Percentiles rank a stretch among this genome's conserved stretches.
Evolutionary conservation across 2,888 invertebrate genomes (phyloP).

Genomic region (Ichneumoninae sp.): DNA sequence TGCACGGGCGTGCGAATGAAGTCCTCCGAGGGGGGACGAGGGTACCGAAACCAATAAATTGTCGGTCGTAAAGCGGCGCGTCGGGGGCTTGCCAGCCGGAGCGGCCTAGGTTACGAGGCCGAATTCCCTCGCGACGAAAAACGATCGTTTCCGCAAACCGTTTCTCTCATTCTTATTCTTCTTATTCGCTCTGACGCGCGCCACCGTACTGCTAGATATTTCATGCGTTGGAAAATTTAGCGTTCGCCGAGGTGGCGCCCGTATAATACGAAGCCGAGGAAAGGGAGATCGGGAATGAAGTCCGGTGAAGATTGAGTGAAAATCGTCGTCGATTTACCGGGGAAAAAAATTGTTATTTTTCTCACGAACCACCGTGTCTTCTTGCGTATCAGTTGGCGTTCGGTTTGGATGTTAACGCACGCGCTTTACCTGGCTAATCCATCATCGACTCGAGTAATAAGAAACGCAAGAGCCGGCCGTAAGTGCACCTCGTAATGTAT

Average conservation of each 20-base stretch:
- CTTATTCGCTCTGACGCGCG: constrained; percentile 14
- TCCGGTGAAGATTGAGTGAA: not conserved
- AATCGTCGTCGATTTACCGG: not conserved
- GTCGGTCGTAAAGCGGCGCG: constrained; percentile 68
- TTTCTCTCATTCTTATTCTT: constrained; percentile 3
- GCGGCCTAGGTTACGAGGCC: constrained; percentile 63
- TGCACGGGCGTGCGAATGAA: constrained; percentile 43
- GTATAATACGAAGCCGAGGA: not conserved
- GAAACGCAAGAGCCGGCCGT: constrained; percentile 2
- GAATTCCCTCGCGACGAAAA: constrained; percentile 67
- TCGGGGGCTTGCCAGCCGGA: constrained; percentile 41
- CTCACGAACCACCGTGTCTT: not conserved
- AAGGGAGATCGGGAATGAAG: not conserved
- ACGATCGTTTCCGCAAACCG: constrained; percentile 46
- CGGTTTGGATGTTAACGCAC: not conserved
- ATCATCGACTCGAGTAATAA: constrained; percentile 16
- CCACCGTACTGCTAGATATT: not conserved
- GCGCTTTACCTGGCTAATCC: constrained; percentile 12
- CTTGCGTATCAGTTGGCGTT: not conserved
- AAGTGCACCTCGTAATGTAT: constrained; percentile 18
- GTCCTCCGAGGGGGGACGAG: constrained; percentile 42
- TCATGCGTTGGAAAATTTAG: constrained; percentile 5
- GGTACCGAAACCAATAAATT: constrained; percentile 69
- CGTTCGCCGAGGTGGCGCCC: not conserved
- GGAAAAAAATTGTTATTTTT: no score